Evolutionary conservation across 2,888 invertebrate genomes (phyloP).

Genomic region (Neocrepidodera transversa): DNA sequence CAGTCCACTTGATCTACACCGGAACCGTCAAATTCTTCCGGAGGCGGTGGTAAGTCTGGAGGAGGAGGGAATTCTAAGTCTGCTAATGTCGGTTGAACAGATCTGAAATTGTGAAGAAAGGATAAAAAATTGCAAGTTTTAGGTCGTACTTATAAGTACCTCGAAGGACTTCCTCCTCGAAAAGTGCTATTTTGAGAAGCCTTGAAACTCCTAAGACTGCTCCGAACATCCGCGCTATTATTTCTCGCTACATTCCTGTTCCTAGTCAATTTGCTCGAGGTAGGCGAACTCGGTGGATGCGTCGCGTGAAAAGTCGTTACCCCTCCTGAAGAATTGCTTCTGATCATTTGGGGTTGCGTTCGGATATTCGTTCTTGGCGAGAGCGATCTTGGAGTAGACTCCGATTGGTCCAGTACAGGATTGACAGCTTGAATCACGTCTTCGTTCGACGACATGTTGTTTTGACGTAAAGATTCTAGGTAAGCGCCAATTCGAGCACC

Average conservation of each 20-base stretch:
- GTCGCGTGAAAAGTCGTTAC: conserved; percentile 69
- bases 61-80: conserved; percentile 90
- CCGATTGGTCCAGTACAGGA: conserved; percentile 53
- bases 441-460: conserved; percentile 65
- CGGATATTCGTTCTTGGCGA: conserved; percentile 72
- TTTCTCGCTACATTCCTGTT: conserved; percentile 60
- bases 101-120: conserved; percentile 51
- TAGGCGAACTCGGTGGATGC: conserved; percentile 67
- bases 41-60: conserved; percentile 79
- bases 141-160: conserved; percentile 40
- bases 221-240: conserved; percentile 60
- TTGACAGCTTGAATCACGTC: conserved; percentile 43
- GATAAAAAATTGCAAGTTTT: neutral
- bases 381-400: conserved; percentile 64
- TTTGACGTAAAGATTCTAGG: conserved; percentile 89
- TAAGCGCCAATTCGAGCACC: conserved; percentile 96
- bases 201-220: conserved; percentile 60
- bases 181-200: conserved; percentile 51
- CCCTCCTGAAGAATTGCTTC: conserved; percentile 88
- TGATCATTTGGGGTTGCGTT: conserved; percentile 83
- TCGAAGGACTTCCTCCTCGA: conserved; percentile 70
- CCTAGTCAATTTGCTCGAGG: conserved; percentile 67
- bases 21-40: conserved; percentile 67
- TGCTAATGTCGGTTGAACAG: conserved; percentile 76
- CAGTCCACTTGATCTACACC: conserved; percentile 50